Evolutionary conservation across 2,888 invertebrate species (phyloP).

Genomic region (Hanleya hanleyi): DNA sequence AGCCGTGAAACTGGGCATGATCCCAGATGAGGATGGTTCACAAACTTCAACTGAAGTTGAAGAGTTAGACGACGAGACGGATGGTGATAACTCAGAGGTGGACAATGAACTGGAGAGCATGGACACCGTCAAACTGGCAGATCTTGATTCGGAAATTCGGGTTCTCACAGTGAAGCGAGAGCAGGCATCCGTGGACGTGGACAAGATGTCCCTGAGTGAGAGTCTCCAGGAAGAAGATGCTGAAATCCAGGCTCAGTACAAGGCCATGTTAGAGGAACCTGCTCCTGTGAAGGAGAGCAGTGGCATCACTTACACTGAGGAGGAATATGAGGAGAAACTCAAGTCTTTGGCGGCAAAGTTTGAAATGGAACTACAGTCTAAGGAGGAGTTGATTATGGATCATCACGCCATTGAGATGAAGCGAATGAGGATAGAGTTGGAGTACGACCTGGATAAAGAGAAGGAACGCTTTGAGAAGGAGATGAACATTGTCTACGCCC

Average conservation of each 20-base stretch:
- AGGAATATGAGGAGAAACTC: slow-evolving; percentile 29
- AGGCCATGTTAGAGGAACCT: neutral
- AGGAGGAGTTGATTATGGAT: slow-evolving; percentile 15
- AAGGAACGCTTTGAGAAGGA: slow-evolving; percentile 50
- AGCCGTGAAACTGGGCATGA: neutral
- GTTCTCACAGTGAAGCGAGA: neutral
- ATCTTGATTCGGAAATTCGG: neutral
- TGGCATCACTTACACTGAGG: neutral
- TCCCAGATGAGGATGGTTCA: neutral
- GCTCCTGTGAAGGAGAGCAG: neutral
- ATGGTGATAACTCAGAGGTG: neutral
- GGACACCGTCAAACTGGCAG: neutral
- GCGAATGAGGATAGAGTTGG: slow-evolving; percentile 38
- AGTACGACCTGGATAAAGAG: slow-evolving; percentile 23
- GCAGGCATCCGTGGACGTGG: neutral
- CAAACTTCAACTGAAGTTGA: neutral
- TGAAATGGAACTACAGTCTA: slow-evolving; percentile 22
- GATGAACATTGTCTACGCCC: slow-evolving; percentile 54
- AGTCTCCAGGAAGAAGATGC: slow-evolving; percentile 5
- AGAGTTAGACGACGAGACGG: neutral
- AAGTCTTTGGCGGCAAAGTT: slow-evolving; percentile 21
- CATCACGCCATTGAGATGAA: slow-evolving; percentile 30
- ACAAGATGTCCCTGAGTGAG: neutral
- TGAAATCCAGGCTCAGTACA: slow-evolving; percentile 1
- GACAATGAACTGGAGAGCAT: neutral